Evolutionary conservation across 2,888 invertebrate genomes (phyloP).

Genomic region (Cheilosia vernalis): DNA sequence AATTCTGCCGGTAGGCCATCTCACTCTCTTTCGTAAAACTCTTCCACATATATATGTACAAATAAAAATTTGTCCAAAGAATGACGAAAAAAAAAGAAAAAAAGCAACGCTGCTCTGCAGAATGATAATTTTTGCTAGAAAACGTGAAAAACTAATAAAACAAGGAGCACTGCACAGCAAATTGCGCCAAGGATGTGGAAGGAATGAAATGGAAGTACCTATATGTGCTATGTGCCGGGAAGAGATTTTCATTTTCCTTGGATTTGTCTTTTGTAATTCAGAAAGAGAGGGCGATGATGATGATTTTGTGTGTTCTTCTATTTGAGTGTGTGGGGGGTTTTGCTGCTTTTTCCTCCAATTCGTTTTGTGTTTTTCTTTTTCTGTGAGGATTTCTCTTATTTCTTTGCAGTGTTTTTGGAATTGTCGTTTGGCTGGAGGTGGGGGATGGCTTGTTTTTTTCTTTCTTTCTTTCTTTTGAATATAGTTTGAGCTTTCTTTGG

Average conservation of each 20-base stretch:
- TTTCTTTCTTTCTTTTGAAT: not conserved
- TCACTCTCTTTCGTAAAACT: constrained; percentile 67
- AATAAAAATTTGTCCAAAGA: constrained; percentile 71
- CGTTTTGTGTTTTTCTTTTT: constrained; percentile 41
- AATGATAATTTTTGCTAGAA: constrained; percentile 73
- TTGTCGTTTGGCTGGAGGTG: constrained; percentile 16
- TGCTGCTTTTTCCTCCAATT: constrained; percentile 17
- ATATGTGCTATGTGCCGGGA: constrained; percentile 43
- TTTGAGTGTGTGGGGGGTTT: constrained; percentile 24
- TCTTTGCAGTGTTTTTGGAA: constrained; percentile 62
- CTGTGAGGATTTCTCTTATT: constrained; percentile 64
- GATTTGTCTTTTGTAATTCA: constrained; percentile 57
- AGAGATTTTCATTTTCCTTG: constrained; percentile 48
- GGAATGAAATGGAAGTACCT: constrained; percentile 67
- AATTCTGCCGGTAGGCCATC: constrained; percentile 9
- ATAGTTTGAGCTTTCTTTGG: constrained; percentile 39
- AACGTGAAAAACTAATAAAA: constrained; percentile 69
- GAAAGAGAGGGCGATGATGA: constrained; percentile 54
- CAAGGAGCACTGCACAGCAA: constrained; percentile 35
- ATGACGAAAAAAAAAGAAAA: constrained; percentile 42
- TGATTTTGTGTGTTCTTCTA: not conserved
- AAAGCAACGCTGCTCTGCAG: constrained; percentile 18
- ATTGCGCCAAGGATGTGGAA: constrained; percentile 40
- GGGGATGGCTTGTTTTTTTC: constrained; percentile 6
- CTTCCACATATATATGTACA: constrained; percentile 70